Conservation (phyloP, 2,113 vertebrate species). For the Origma solitaria region DNA sequence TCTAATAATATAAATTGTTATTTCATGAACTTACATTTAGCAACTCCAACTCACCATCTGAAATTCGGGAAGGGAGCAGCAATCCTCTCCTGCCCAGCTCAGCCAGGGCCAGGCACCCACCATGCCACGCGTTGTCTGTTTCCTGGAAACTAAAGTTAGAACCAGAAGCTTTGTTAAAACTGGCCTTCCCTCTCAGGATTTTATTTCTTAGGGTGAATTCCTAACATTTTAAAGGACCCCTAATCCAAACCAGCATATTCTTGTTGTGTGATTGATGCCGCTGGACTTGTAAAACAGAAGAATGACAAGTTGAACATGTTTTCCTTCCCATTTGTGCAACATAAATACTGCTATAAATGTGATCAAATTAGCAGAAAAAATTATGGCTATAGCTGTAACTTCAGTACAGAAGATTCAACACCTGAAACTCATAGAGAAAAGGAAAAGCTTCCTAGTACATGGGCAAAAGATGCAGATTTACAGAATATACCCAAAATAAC, state of each 20-base stretch:
- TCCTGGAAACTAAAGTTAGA: slow-evolving; percentile 85
- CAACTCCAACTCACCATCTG: slow-evolving; percentile 78
- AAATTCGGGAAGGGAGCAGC: slow-evolving; percentile 86
- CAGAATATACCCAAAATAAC: background rate
- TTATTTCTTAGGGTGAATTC: background rate
- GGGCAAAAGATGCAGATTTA: background rate
- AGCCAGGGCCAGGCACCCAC: slow-evolving; percentile 92
- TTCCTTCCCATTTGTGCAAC: background rate
- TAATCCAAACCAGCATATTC: background rate
- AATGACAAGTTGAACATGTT: background rate
- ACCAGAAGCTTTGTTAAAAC: background rate
- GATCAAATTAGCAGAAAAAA: background rate
- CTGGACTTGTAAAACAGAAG: background rate
- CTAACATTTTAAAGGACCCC: background rate
- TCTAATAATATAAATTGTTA: background rate
- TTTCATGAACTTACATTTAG: background rate
- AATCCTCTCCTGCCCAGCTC: slow-evolving; percentile 93
- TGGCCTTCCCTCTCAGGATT: background rate
- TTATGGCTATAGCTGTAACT: background rate
- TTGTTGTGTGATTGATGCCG: background rate
- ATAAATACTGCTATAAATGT: background rate
- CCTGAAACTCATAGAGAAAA: background rate
- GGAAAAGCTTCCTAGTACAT: background rate
- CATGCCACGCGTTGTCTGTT: slow-evolving; percentile 91
- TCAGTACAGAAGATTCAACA: background rate